Percentiles rank a stretch among this genome's conserved stretches.
Conservation (phyloP, 2,113 vertebrate species). For the Falcunculus frontatus region DNA sequence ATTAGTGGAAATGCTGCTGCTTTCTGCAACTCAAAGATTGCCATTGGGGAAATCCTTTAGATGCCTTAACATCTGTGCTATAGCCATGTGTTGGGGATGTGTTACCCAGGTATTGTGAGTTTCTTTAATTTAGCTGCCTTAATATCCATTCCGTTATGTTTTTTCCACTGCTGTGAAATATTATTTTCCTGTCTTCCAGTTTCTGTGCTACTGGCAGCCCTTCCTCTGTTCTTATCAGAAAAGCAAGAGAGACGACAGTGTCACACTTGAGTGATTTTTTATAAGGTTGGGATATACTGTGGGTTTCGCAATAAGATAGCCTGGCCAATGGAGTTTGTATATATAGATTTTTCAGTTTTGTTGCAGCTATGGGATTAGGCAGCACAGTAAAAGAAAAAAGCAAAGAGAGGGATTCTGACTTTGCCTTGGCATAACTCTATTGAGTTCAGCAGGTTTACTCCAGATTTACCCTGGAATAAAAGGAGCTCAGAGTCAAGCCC, state of each 20-base stretch:
- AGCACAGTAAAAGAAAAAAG: background rate
- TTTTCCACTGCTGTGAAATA: background rate
- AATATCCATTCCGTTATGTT: background rate
- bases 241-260: background rate
- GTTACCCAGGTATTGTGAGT: background rate
- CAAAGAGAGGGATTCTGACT: background rate
- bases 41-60: background rate
- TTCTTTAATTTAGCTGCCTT: slow-evolving; percentile 21
- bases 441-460: background rate
- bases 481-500: background rate
- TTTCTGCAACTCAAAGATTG: background rate
- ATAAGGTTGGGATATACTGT: slow-evolving; percentile 5
- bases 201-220: background rate
- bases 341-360: background rate
- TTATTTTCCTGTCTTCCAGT: background rate
- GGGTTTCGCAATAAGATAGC: slow-evolving; percentile 32
- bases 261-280: slow-evolving; percentile 41
- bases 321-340: slow-evolving; percentile 18
- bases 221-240: slow-evolving; percentile 38
- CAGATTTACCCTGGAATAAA: background rate
- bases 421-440: background rate
- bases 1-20: background rate
- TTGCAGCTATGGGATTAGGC: slow-evolving; percentile 23
- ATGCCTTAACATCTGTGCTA: background rate
- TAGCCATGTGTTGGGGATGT: background rate